Base-by-base conservation (phyloP, 2,888 invertebrate species). In the Himalopsyche tibetana region DNA sequence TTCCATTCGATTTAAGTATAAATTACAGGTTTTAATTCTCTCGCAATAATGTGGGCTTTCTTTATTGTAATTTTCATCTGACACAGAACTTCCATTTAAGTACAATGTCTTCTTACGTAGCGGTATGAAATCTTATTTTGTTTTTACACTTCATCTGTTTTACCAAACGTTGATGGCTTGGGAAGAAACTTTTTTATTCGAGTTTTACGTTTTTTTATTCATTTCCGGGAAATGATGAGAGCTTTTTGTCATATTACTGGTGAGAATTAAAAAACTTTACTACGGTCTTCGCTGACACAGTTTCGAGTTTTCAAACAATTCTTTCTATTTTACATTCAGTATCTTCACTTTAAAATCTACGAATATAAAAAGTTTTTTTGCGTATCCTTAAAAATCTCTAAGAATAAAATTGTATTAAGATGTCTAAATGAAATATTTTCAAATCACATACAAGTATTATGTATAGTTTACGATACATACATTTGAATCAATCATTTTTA, bases 71-170 rank as follows among this genome's bases (percentile, higher is more conserved):
- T 83, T 63, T 86, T 63, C 4, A 84, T n/a, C 63, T 86, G 55
- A 88, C 88, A 88, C 81, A 87, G 83, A 86, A 82, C 82, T 87
- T 87, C 86, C 88, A 88, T 88, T 88, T 88, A 86, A 84, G 84
- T 82, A 83, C 85, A 86, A 56, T 42, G 80, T 63, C 82, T 74
- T 74, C 74, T 82, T 80, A 79, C 82, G 80, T 42, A 51, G 81
- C 80, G 81, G 80, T 74, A 79, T 80, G 69, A 82, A 82, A 74
- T 87, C 88, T 88, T 88, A 88, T 88, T 88, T 88, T 86, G 87
- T 87, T 87, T 88, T 87, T 86, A 86, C 85, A 88, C 87, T 88
- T 88, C 88, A 88, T 88, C 85, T 85, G 88, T 87, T 87, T 85
- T 80, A 55, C 83, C 81, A 87, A 83, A 82, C 83, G 74, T 74